Percentiles rank a stretch among this genome's conserved stretches.
Conservation (phyloP, 2,888 invertebrate genomes). For the Phyto melanocephala region DNA sequence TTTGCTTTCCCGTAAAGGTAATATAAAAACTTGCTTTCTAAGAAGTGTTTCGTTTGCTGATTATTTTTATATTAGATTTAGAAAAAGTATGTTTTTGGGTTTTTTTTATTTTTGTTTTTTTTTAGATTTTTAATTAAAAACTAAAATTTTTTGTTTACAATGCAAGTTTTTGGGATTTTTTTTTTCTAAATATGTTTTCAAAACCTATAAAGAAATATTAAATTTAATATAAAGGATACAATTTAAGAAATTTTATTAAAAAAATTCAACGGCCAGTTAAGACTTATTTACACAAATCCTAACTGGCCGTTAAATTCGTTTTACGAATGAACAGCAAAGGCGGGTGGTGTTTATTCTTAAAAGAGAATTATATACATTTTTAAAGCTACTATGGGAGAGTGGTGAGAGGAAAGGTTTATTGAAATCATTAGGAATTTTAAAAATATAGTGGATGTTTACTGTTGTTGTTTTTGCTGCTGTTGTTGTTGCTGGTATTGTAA, state of each 20-base stretch:
- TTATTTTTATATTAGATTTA: neutral
- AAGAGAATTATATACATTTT: slow-evolving; percentile 56
- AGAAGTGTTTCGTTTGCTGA: no score
- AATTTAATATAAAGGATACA: slow-evolving; percentile 1
- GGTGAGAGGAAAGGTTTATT: neutral
- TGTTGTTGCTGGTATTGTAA: neutral
- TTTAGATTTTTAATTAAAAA: slow-evolving; percentile 14
- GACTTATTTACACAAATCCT: slow-evolving; percentile 47
- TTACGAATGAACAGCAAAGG: neutral
- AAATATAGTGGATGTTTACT: slow-evolving; percentile 4
- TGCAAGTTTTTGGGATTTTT: slow-evolving; percentile 47
- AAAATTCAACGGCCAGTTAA: slow-evolving; percentile 62
- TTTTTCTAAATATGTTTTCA: neutral
- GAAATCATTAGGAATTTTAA: neutral
- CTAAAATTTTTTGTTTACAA: slow-evolving; percentile 9
- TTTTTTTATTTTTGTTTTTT: slow-evolving; percentile 33
- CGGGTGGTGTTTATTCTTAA: slow-evolving; percentile 1
- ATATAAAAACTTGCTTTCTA: no score
- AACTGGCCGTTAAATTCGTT: slow-evolving; percentile 63
- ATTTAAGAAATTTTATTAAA: neutral
- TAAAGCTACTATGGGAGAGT: slow-evolving; percentile 17
- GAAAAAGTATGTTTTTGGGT: slow-evolving; percentile 61
- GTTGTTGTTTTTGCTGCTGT: neutral
- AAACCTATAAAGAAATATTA: neutral
- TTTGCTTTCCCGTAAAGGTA: no score